Conservation (phyloP, 1,140 invertebrate species). For the Popillia japonica region DNA sequence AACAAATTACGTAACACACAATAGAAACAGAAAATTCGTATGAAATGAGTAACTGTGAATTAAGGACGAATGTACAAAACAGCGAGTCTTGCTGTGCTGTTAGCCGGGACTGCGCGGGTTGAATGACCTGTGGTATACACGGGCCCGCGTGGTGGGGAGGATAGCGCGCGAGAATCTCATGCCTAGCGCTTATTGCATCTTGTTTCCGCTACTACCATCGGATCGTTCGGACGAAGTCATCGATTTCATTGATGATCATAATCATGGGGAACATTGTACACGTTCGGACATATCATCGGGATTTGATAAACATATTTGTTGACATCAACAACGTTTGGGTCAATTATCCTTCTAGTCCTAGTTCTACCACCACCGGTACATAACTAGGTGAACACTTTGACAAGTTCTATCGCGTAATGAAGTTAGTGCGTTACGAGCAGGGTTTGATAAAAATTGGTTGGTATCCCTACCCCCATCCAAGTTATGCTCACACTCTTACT, state of each 20-base stretch:
- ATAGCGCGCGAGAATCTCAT: conserved; percentile 52
- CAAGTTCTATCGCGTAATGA: neutral
- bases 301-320: neutral
- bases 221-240: conserved; percentile 38
- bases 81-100: conserved; percentile 52
- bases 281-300: neutral
- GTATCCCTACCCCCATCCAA: no score
- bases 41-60: conserved; percentile 55
- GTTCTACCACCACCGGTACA: neutral
- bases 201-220: conserved; percentile 51
- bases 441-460: no score
- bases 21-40: conserved; percentile 42
- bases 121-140: conserved; percentile 60
- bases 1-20: conserved; percentile 28
- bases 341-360: neutral
- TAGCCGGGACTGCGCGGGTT: conserved; percentile 58
- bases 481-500: no score
- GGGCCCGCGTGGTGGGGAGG: conserved; percentile 50
- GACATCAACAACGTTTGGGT: neutral
- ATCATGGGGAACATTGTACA: neutral
- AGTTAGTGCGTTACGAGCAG: no score
- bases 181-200: conserved; percentile 55
- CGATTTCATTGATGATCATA: conserved; percentile 46
- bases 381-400: neutral
- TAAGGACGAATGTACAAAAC: conserved; percentile 54